These are phyloP conservation scores for Perizoma flavofasciatum DNA, from an alignment of 2,888 invertebrate genomes.

Conservation along the genomic window DNA sequence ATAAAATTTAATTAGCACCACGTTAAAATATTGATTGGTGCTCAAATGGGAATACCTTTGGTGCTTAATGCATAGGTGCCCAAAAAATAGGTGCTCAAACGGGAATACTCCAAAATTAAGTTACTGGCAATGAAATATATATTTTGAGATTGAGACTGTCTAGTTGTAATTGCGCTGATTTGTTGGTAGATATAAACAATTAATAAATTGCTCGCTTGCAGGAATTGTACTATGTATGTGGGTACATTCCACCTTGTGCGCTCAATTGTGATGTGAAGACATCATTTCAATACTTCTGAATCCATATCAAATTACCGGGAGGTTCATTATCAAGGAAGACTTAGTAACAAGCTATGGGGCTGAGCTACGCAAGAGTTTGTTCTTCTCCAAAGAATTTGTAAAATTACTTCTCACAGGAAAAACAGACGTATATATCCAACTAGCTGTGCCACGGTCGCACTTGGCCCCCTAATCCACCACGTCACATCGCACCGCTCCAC, in stretches of 20 bases:
- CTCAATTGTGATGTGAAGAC: too few species aligned
- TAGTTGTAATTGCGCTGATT: too few species aligned
- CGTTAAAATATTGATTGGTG: too few species aligned
- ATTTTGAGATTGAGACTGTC: not conserved
- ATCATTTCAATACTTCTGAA: not conserved
- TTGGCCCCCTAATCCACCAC: too few species aligned
- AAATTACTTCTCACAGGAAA: constrained; percentile 4
- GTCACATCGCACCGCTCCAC: too few species aligned
- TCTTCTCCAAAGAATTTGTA: constrained; percentile 8
- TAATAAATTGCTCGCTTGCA: not conserved
- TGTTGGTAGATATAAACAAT: not conserved
- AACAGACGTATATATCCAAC: constrained; percentile 10
- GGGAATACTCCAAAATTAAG: too few species aligned
- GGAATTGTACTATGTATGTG: not conserved
- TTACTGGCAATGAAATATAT: not conserved
- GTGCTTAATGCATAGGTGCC: too few species aligned
- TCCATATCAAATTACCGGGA: not conserved
- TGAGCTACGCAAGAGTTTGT: not conserved
- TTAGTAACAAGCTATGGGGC: not conserved
- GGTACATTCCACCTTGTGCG: too few species aligned
- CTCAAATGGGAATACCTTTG: too few species aligned
- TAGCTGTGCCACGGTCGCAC: not conserved
- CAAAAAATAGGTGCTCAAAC: too few species aligned
- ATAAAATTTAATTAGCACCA: too few species aligned
- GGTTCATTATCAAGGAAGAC: too few species aligned